Conservation (phyloP, 2,113 vertebrate species). For the Myocastor coypus region DNA sequence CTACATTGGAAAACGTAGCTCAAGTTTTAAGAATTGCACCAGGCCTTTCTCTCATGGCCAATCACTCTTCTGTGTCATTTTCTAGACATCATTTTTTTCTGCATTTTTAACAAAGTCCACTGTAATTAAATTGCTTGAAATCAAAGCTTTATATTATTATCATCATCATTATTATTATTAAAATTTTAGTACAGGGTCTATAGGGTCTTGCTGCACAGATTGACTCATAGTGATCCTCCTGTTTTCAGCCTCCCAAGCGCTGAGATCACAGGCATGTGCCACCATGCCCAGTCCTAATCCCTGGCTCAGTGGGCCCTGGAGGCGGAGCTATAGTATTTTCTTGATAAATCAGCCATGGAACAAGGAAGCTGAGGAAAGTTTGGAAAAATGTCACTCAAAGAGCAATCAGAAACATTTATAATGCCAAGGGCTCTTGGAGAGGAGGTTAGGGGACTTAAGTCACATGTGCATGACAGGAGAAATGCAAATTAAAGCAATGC, state of each 20-base stretch:
- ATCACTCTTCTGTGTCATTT: not conserved
- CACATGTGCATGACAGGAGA: not conserved
- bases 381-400: not conserved
- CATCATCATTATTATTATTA: too few species aligned
- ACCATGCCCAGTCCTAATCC: too few species aligned
- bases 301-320: too few species aligned
- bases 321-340: not conserved
- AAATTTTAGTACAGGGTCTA: too few species aligned
- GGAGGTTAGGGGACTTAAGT: not conserved
- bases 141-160: not conserved
- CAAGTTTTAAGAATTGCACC: not conserved
- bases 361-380: not conserved
- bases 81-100: not conserved
- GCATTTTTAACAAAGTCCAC: slow-evolving; percentile 40
- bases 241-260: too few species aligned
- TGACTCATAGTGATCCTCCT: too few species aligned
- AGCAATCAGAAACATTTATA: not conserved
- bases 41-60: not conserved
- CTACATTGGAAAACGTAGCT: not conserved
- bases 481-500: not conserved
- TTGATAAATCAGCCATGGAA: not conserved
- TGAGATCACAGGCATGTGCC: too few species aligned
- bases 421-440: too few species aligned
- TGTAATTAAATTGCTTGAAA: slow-evolving; percentile 28
- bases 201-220: too few species aligned